A percentile compares a stretch with the other conserved stretches of the same genome.
phyloP scores from a whole-genome alignment of 2,797 vertebrate genomes.

The Eleutherodactylus coqui region DNA sequence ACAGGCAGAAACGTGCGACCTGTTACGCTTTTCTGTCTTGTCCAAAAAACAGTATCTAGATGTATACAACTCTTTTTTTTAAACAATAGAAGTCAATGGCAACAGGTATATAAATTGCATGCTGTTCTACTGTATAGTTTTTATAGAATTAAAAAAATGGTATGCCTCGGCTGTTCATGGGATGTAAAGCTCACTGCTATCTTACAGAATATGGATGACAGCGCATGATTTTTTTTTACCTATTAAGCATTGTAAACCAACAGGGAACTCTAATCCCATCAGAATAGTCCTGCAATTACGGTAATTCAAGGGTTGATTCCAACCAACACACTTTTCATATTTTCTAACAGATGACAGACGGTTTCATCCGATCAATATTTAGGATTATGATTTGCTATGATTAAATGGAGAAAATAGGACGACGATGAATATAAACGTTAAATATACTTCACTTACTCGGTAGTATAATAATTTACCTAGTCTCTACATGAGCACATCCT shows the following conservation, averaged over 20 bases:
- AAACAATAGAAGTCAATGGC: too few species aligned
- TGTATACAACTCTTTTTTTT: too few species aligned
- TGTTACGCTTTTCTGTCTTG: too few species aligned
- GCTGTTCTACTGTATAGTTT: too few species aligned
- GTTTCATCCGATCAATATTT: not conserved
- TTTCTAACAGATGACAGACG: not conserved
- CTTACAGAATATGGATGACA: too few species aligned
- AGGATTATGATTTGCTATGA: conserved; percentile 10
- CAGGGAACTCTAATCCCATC: not conserved
- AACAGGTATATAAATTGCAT: too few species aligned
- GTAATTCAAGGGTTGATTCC: not conserved
- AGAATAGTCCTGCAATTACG: not conserved
- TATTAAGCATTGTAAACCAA: not conserved
- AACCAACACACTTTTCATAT: not conserved
- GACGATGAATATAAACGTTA: not conserved
- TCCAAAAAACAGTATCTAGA: too few species aligned
- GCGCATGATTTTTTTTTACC: not conserved
- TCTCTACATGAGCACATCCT: conserved; percentile 4
- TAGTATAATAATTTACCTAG: conserved; percentile 6
- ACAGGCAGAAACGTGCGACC: too few species aligned
- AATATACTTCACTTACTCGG: not conserved
- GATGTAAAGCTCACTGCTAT: too few species aligned
- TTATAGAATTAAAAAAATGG: too few species aligned
- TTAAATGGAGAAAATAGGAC: conserved; percentile 1
- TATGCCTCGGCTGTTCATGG: too few species aligned